Conservation (phyloP, 2,888 invertebrate species). For the Stenoptilia bipunctidactyla region DNA sequence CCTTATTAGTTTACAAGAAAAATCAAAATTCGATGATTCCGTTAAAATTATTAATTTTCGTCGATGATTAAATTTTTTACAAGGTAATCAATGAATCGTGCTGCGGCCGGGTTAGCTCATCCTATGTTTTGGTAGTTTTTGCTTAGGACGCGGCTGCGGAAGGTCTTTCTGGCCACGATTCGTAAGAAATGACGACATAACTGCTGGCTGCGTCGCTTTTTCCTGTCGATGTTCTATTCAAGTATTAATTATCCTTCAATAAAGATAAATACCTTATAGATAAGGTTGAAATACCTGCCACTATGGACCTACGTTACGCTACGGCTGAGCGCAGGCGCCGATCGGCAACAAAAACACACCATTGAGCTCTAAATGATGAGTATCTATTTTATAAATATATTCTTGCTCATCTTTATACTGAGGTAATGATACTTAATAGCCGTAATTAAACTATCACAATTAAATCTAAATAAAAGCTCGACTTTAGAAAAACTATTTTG, state of each 20-base stretch:
- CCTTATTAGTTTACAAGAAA: no score
- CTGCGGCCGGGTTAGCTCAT: slow-evolving; percentile 64
- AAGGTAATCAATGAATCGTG: slow-evolving; percentile 64
- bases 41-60: slow-evolving; percentile 49
- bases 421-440: no score
- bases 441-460: no score
- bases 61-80: slow-evolving; percentile 62
- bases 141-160: slow-evolving; percentile 42
- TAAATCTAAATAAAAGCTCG: no score
- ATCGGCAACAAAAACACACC: no score
- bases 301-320: no score
- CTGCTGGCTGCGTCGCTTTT: slow-evolving; percentile 17
- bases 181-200: slow-evolving; percentile 54
- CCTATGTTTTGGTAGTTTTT: slow-evolving; percentile 65
- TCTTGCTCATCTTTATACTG: no score
- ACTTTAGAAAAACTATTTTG: no score
- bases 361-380: no score
- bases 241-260: slow-evolving; percentile 8
- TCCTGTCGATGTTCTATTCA: slow-evolving; percentile 2
- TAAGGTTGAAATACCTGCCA: no score
- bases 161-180: slow-evolving; percentile 60
- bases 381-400: no score
- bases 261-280: not conserved
- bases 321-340: no score
- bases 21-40: slow-evolving; percentile 36